These are phyloP conservation scores for Zele albiditarsus DNA, from an alignment of 2,888 invertebrate species.

Conservation along the genomic window DNA sequence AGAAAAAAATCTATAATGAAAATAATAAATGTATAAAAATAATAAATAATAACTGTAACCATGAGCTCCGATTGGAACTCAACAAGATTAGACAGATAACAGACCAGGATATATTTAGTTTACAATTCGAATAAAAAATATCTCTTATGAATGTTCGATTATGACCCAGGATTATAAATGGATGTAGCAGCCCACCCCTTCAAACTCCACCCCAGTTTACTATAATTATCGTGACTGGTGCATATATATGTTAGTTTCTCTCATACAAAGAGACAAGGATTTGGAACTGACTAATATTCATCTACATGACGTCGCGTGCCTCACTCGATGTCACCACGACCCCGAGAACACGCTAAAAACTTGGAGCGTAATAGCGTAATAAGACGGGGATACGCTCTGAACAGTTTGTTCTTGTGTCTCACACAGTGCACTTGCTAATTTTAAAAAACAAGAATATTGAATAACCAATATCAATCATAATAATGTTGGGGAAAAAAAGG, in stretches of 20 bases:
- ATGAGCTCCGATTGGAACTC: background rate
- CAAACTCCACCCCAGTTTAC: conserved; percentile 15
- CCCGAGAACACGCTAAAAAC: conserved; percentile 40
- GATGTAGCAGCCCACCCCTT: background rate
- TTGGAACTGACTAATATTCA: conserved; percentile 43
- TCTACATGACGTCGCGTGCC: conserved; percentile 50
- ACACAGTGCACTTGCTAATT: conserved; percentile 24
- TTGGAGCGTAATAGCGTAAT: conserved; percentile 31
- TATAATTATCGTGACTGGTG: conserved; percentile 48
- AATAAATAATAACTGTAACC: background rate
- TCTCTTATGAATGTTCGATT: conserved; percentile 24
- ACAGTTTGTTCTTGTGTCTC: conserved; percentile 28
- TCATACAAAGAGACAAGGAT: conserved; percentile 19
- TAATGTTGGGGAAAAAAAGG: conserved; percentile 61
- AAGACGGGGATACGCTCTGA: conserved; percentile 19
- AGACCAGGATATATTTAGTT: conserved; percentile 7
- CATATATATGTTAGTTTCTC: conserved; percentile 23
- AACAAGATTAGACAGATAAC: conserved; percentile 5
- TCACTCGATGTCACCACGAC: conserved; percentile 48
- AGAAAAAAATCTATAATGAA: background rate
- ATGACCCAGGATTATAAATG: conserved; percentile 3
- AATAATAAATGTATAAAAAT: background rate
- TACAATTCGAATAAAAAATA: conserved; percentile 15
- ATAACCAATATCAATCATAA: background rate
- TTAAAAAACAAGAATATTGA: background rate